phyloP scores from a whole-genome alignment of 2,888 invertebrate species.

The Enchytraeus crypticus region DNA sequence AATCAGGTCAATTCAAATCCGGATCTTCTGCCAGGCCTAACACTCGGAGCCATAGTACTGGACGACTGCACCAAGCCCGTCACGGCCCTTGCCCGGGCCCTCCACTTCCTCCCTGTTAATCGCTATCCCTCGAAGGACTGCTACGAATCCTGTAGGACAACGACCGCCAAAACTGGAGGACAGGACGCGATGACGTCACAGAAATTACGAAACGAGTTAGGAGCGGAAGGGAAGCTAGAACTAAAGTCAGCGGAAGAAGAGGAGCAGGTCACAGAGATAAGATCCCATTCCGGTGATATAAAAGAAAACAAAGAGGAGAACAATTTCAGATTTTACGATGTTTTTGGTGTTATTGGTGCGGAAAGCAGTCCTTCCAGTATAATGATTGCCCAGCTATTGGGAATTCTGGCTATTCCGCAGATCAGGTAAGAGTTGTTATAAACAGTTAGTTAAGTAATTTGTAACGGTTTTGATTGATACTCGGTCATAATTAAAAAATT shows the following conservation, averaged over 20 bases:
- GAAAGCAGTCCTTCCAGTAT: conserved; percentile 36
- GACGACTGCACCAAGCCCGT: conserved; percentile 35
- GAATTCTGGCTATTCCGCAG: conserved; percentile 34
- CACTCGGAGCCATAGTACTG: conserved; percentile 31
- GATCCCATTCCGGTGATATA: too few relatives aligned
- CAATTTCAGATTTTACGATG: conserved; percentile 28
- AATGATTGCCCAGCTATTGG: conserved; percentile 34
- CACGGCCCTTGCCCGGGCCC: conserved; percentile 30
- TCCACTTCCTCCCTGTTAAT: conserved; percentile 30
- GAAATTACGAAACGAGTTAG: too few relatives aligned
- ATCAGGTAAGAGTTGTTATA: conserved; percentile 21
- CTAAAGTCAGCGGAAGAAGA: too few relatives aligned
- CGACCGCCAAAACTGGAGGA: not conserved
- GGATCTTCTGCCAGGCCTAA: conserved; percentile 26
- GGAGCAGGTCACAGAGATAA: too few relatives aligned
- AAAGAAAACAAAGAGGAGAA: too few relatives aligned
- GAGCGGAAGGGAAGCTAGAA: too few relatives aligned
- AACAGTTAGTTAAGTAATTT: too few relatives aligned
- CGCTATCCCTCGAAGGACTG: not conserved
- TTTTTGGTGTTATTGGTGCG: conserved; percentile 36
- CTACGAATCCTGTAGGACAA: not conserved
- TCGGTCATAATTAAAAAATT: too few relatives aligned
- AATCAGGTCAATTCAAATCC: conserved; percentile 29
- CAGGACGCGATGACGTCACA: not conserved
- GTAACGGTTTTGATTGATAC: too few relatives aligned